phyloP scores from a whole-genome alignment of 2,797 vertebrate species.

The Acrocephalus scirpaceus region DNA sequence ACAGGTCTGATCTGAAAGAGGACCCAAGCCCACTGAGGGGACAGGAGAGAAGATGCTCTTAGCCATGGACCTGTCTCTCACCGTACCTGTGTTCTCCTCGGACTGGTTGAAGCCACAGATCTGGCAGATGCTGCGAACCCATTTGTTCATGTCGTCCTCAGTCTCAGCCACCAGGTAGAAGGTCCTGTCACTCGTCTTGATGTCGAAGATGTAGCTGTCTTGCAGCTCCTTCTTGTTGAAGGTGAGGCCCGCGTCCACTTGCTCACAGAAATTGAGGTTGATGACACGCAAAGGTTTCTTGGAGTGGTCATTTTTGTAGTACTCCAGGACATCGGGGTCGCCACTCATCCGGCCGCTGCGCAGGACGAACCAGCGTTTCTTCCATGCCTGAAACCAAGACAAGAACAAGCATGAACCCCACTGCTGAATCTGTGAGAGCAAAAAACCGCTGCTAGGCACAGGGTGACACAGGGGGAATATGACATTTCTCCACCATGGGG shows the following conservation, averaged over 20 bases:
- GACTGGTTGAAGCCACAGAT: conserved; percentile 99
- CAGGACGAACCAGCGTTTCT: conserved; percentile 97
- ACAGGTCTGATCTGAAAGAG: not conserved
- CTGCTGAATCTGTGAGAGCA: accelerated
- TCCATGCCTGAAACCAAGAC: conserved; percentile 88
- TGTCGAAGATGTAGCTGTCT: conserved; percentile 97
- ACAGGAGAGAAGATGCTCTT: not conserved
- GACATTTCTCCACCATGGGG: accelerated
- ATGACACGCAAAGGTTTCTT: conserved; percentile 96
- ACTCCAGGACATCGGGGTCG: conserved; percentile 94
- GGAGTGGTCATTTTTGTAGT: conserved; percentile 97
- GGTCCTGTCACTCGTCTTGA: conserved; percentile 97
- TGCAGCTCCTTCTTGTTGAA: conserved; percentile 99
- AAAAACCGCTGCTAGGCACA: not conserved
- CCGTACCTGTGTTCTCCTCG: conserved; percentile 88
- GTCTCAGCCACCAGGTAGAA: conserved; percentile 98
- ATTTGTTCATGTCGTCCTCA: conserved; percentile 98
- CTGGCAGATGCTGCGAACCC: conserved; percentile 98
- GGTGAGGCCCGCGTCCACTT: conserved; percentile 94
- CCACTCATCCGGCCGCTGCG: conserved; percentile 98
- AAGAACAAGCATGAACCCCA: not conserved
- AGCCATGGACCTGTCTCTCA: not conserved
- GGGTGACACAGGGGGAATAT: not conserved
- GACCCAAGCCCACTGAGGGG: accelerated
- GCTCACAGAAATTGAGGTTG: conserved; percentile 96